phyloP scores from a whole-genome alignment of 2,797 vertebrate species.

The Pantherophis alleghaniensis region DNA sequence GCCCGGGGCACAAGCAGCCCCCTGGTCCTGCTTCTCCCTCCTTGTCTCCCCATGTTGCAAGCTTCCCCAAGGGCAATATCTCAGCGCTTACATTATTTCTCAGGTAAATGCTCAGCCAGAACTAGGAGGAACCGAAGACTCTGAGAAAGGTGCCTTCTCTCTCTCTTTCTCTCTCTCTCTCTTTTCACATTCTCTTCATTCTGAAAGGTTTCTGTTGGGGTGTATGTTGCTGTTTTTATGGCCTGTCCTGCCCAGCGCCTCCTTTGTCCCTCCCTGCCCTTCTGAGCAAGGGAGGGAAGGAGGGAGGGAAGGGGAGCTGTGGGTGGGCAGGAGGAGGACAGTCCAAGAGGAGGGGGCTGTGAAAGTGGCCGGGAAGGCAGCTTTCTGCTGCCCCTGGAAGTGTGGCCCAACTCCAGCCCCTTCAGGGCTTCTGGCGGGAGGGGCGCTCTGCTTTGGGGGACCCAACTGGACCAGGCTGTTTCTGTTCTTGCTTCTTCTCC shows the following conservation, averaged over 20 bases:
- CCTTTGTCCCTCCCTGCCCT: neutral
- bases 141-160: constrained; percentile 48
- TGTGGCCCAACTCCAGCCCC: neutral
- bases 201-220: constrained; percentile 17
- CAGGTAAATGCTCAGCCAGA: constrained; percentile 74
- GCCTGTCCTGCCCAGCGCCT: constrained; percentile 30
- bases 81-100: constrained; percentile 77
- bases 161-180: constrained; percentile 23
- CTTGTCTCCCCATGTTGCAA: constrained; percentile 43
- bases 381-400: neutral
- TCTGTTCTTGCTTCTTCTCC: neutral
- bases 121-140: constrained; percentile 55
- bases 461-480: neutral
- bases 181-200: constrained; percentile 26
- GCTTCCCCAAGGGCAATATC: constrained; percentile 76
- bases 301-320: neutral
- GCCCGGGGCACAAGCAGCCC: constrained; percentile 25
- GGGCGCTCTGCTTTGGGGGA: fast-evolving
- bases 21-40: constrained; percentile 62
- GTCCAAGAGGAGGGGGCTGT: neutral
- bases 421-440: neutral
- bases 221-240: neutral
- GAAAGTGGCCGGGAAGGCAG: neutral
- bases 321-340: fast-evolving
- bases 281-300: neutral